Evolutionary conservation across 2,888 invertebrate genomes (phyloP).

Genomic region (Drosophila robusta): DNA sequence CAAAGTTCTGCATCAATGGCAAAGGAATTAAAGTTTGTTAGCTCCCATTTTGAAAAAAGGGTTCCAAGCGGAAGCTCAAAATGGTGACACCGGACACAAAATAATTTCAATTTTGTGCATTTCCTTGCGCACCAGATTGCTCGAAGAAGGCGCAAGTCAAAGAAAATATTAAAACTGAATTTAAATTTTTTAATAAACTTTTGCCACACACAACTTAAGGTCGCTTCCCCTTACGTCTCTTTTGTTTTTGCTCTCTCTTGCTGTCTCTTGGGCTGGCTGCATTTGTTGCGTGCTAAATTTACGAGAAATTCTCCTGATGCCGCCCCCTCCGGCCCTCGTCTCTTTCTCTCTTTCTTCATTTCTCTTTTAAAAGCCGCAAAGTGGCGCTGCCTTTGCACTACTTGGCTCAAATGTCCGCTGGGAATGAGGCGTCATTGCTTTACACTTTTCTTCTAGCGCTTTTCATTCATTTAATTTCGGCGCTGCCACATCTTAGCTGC

Average conservation of each 20-base stretch:
- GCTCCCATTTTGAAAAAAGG: conserved; percentile 37
- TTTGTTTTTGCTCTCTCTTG: background rate
- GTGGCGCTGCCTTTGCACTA: conserved; percentile 61
- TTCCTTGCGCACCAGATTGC: conserved; percentile 66
- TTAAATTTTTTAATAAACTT: conserved; percentile 82
- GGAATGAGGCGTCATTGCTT: conserved; percentile 73
- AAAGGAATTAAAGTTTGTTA: conserved; percentile 52
- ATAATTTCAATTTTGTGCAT: conserved; percentile 81
- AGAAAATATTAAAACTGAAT: conserved; percentile 71
- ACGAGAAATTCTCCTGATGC: conserved; percentile 12
- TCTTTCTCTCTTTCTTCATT: too few species aligned
- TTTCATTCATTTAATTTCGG: conserved; percentile 78
- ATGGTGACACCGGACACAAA: conserved; percentile 81
- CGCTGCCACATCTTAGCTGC: conserved; percentile 36
- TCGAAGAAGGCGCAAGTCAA: conserved; percentile 45
- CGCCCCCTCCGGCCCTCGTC: background rate
- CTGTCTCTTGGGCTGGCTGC: conserved; percentile 19
- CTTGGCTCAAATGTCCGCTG: conserved; percentile 52
- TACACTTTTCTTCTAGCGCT: conserved; percentile 77
- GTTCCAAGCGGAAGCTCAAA: conserved; percentile 65
- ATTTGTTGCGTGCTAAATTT: conserved; percentile 41
- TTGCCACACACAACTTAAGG: conserved; percentile 59
- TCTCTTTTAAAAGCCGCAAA: conserved; percentile 61
- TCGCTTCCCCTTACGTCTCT: background rate
- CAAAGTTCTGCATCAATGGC: conserved; percentile 68